Base-by-base conservation (phyloP, 1,140 invertebrate species). In the Lutraria rhynchaena region DNA sequence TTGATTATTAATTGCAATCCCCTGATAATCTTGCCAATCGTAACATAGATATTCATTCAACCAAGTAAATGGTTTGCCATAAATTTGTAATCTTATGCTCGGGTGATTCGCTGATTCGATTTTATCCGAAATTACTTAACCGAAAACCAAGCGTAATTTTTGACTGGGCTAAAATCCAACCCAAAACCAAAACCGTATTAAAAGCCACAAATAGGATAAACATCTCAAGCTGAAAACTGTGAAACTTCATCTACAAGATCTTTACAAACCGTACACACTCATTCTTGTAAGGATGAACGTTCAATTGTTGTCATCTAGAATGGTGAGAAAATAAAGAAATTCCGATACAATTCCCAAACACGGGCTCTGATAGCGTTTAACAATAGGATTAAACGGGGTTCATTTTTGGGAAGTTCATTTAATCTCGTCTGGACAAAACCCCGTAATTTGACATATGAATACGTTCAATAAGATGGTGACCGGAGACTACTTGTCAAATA, bases 401-500 rank as follows among this genome's bases (percentile, higher is more conserved):
- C 76, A 69, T 80, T 80, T 80, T 80, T 70, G 76, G 76, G 76
- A 80, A 80, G 76, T 80, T 80, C 76, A 80, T 80, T 70, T 80
- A 80, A 80, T 80, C 76, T 80, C 63, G 44, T 55, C 65, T 44
- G 76, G 24, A 80, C 76, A 80, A 80, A 80, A 80, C 76, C 76
- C 76, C 76, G 65, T 80, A 80, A 80, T 80, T 80, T 80, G 76
- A 80, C 76, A 80, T 70, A 70, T 80, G 76, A 80, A 80, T 80
- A 57, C 76, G 24, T 67, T 80, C 63, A 80, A 80, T 80, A 57
- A 63, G 65, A 69, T 41, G 65, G 65, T 55, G 60, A 80, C 44
- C 61, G 31, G 37, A 67, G 76, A 67, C 53, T 53, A 80, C 76
- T 80, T 80, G 76, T 80, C 65, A 69, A 60, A 70, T 70, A 69